phyloP scores from a whole-genome alignment of 2,797 vertebrate species.

The Rhyacichthys aspro region DNA sequence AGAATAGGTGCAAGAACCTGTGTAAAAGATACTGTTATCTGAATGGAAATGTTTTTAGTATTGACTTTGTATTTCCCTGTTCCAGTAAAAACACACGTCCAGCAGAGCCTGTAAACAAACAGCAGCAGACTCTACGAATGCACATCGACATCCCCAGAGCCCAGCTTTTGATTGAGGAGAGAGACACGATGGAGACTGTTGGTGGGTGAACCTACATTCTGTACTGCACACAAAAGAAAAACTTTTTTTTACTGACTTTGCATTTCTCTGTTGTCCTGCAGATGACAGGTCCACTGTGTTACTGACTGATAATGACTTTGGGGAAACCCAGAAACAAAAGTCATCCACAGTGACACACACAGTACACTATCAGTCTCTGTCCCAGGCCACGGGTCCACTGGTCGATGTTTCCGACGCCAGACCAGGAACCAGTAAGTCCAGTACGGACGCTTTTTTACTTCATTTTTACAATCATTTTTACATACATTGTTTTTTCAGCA shows the following conservation, averaged over 20 bases:
- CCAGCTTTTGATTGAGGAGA: conserved; percentile 97
- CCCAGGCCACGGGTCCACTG: conserved; percentile 95
- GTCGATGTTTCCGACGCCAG: conserved; percentile 99
- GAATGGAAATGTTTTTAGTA: conserved; percentile 5
- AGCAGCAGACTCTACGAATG: conserved; percentile 96
- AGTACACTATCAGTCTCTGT: conserved; percentile 97
- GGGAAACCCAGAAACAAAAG: conserved; percentile 96
- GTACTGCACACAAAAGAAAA: too few relatives aligned
- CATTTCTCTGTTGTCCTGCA: conserved; percentile 48
- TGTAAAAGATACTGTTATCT: too few relatives aligned
- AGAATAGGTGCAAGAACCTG: too few relatives aligned
- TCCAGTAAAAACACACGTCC: conserved; percentile 95
- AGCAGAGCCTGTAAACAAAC: conserved; percentile 95
- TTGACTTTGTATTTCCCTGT: conserved; percentile 39
- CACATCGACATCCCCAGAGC: conserved; percentile 99
- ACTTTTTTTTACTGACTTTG: too few relatives aligned
- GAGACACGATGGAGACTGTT: conserved; percentile 98
- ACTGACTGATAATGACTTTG: conserved; percentile 97
- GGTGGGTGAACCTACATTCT: conserved; percentile 72
- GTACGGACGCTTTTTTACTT: conserved; percentile 69
- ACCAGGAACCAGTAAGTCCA: conserved; percentile 96
- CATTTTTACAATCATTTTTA: conserved; percentile 12
- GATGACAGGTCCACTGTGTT: conserved; percentile 97
- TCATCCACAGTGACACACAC: conserved; percentile 99
- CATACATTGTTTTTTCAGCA: too few relatives aligned